Evolutionary conservation across 2,113 vertebrate species (phyloP), one percentile per base, ranked within the genome.

Genomic region (Mellivora capensis): DNA sequence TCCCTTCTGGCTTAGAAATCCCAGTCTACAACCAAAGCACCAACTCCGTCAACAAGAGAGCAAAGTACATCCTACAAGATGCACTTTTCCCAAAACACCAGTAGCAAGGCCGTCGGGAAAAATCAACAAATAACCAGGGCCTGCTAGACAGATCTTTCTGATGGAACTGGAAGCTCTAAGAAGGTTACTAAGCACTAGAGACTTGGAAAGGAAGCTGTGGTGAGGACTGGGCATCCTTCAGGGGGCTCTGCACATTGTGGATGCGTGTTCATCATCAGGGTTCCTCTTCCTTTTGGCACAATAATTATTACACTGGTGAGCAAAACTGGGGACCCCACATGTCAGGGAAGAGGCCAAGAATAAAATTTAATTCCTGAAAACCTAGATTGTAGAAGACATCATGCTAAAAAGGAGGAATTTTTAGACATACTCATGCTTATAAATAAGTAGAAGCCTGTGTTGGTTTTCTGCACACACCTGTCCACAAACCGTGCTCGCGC

Each of bases 341-440:
- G 34, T 61, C 44, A 72, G 23, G 20, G 62, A 31, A 76, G 47
- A 94, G n/a, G 84, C 23, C 29, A 67, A 69, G 31, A 89, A 52
- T 88, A 80, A 95, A 61, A 87, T 62, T 59, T 57, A 87, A 91
- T 76, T 94, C 74, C 85, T 96, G 14, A 85, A 94, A 80, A 69
- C 52, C 25, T 47, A 54, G 52, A 77, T 12, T 29, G 23, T 57
- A 25, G 64, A 67, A 91, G 77, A 37, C 20, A 4, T 18, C 11
- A 62, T 57, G 12, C 21, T 91, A 83, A 77, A 57, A 93, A 67
- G 39, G 80, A 39, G 12, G 13, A 25, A 34, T 83, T 69, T 77
- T 61, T 17, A 82, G 37, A n/a, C 31, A 77, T 1, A 81, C 12
- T 64, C 29, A 54, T 9, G 29, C 18, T 57, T 62, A 54, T 67